These are phyloP conservation scores for Drosophila algonquin DNA, from an alignment of 2,888 invertebrate genomes.

Conservation along the genomic window DNA sequence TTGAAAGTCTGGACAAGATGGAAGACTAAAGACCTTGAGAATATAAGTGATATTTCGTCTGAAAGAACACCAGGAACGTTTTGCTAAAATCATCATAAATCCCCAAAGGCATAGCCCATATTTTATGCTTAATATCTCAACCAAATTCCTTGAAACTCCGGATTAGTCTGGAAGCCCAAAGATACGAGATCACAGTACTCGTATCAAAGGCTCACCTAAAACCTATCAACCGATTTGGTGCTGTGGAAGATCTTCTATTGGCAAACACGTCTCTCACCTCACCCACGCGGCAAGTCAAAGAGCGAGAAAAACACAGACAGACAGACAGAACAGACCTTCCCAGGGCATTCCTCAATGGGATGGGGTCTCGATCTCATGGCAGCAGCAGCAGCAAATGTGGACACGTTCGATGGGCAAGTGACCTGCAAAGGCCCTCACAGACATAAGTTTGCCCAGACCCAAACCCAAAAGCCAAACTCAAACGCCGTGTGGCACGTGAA, in stretches of 20 bases:
- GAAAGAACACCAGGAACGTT: no score
- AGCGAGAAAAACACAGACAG: conserved; percentile 23
- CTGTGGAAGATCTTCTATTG: conserved; percentile 15
- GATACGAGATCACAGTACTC: not conserved
- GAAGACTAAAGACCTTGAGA: not conserved
- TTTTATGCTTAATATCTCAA: not conserved
- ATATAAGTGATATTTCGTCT: not conserved
- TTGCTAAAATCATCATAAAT: not conserved
- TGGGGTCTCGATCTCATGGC: conserved; percentile 13
- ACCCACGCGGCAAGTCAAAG: conserved; percentile 53
- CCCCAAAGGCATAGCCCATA: not conserved
- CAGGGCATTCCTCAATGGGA: conserved; percentile 32
- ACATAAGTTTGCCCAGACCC: conserved; percentile 13
- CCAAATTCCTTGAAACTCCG: not conserved
- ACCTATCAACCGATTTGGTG: not conserved
- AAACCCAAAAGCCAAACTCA: conserved; percentile 7
- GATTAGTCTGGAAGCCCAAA: not conserved
- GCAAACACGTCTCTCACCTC: conserved; percentile 40
- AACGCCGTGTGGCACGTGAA: conserved; percentile 37
- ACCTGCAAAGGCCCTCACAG: conserved; percentile 43
- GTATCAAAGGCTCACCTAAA: not conserved
- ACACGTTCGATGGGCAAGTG: conserved; percentile 56
- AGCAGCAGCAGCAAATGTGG: conserved; percentile 38
- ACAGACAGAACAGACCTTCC: not conserved
- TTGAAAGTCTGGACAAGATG: no score